phyloP scores from a whole-genome alignment of 2,113 vertebrate genomes.

The Stegastes partitus region DNA sequence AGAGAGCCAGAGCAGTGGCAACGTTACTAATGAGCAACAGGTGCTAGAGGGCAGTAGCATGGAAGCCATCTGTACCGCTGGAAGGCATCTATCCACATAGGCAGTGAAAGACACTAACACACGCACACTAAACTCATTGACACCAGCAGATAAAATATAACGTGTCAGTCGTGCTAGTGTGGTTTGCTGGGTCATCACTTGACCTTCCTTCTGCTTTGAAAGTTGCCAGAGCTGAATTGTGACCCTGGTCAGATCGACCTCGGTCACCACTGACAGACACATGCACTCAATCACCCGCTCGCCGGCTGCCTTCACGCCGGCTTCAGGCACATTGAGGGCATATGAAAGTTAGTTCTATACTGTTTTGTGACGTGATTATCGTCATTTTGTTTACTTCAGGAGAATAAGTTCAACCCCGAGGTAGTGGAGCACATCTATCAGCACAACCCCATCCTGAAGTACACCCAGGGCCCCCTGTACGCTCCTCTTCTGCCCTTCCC shows the following conservation, averaged over 20 bases:
- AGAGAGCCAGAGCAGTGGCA: conserved; percentile 68
- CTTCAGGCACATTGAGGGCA: conserved; percentile 10
- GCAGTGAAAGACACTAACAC: conserved; percentile 64
- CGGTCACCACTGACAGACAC: conserved; percentile 56
- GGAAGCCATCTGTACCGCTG: conserved; percentile 72
- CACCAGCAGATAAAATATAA: conserved; percentile 74
- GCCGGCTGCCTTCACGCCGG: background rate
- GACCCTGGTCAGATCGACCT: conserved; percentile 62
- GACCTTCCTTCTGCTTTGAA: conserved; percentile 75
- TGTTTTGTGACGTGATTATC: conserved; percentile 24
- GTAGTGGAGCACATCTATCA: conserved; percentile 95
- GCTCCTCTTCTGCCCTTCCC: conserved; percentile 95
- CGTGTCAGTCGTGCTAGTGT: conserved; percentile 58
- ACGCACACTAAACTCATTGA: conserved; percentile 73
- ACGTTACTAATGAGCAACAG: conserved; percentile 83
- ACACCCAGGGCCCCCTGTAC: conserved; percentile 92
- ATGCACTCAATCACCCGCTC: conserved; percentile 45
- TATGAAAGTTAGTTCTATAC: conserved; percentile 8
- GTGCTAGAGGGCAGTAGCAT: conserved; percentile 71
- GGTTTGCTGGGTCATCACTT: conserved; percentile 72
- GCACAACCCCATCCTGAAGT: conserved; percentile 94
- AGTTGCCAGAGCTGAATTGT: conserved; percentile 64
- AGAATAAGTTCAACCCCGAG: conserved; percentile 91
- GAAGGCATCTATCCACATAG: conserved; percentile 63
- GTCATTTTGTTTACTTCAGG: conserved; percentile 79